phyloP scores from a whole-genome alignment of 2,888 invertebrate genomes.

The Cryptocheilus praepositus region DNA sequence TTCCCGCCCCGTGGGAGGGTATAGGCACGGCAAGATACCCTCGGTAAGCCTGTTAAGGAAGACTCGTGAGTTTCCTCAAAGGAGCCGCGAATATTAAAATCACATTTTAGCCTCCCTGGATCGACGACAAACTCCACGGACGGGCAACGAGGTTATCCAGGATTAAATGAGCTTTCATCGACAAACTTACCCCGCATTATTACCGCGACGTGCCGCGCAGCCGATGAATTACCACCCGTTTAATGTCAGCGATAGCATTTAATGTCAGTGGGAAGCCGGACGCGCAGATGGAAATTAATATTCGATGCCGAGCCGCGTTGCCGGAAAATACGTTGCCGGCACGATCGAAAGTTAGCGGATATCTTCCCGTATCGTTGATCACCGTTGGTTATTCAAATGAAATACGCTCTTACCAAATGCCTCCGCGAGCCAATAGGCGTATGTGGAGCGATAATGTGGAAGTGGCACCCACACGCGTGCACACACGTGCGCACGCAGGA shows the following conservation, averaged over 20 bases:
- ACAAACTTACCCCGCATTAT: constrained; percentile 56
- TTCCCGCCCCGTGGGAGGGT: constrained; percentile 47
- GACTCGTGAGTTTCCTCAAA: constrained; percentile 65
- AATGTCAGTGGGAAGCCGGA: not conserved
- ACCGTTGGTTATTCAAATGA: not conserved
- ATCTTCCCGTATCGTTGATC: not conserved
- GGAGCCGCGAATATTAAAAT: constrained; percentile 71
- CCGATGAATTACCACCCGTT: too few species aligned
- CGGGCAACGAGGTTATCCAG: constrained; percentile 62
- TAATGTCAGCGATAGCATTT: too few species aligned
- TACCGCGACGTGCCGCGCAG: constrained; percentile 1
- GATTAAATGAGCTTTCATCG: constrained; percentile 66
- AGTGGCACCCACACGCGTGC: constrained; percentile 20
- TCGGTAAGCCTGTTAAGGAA: constrained; percentile 67
- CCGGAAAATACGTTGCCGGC: not conserved
- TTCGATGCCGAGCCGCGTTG: not conserved
- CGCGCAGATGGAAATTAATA: constrained; percentile 29
- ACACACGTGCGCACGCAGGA: constrained; percentile 38
- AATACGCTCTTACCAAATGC: not conserved
- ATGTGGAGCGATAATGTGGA: constrained; percentile 19
- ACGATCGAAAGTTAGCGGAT: not conserved
- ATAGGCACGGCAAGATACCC: constrained; percentile 44
- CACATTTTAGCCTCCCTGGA: constrained; percentile 64
- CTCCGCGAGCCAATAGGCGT: not conserved
- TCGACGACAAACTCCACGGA: constrained; percentile 56